Conservation (phyloP, 2,888 invertebrate species). For the Trissolcus japonicus region DNA sequence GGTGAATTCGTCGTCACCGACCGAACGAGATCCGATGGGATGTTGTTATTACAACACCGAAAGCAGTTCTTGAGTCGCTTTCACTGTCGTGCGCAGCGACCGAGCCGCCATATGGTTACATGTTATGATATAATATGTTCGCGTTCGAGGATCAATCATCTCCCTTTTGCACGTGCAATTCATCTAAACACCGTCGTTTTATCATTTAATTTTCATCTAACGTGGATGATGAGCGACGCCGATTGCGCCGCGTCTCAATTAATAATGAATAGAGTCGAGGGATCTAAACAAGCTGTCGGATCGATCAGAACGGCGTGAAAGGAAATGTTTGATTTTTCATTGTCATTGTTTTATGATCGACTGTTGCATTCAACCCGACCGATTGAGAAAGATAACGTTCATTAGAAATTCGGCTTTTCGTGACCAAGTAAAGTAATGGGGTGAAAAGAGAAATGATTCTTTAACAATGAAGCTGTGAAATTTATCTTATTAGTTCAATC, state of each 20-base stretch:
- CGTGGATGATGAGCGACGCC: neutral
- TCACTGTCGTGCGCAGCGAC: conserved; percentile 63
- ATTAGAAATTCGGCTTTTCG: too few relatives aligned
- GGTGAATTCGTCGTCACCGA: conserved; percentile 20
- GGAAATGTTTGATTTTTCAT: conserved; percentile 5
- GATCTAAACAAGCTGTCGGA: neutral
- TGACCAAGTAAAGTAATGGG: too few relatives aligned
- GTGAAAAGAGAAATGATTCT: neutral
- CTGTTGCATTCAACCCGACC: neutral
- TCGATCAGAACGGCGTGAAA: neutral
- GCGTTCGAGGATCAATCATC: neutral
- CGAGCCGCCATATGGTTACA: conserved; percentile 67
- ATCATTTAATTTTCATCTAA: neutral
- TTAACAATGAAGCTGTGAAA: too few relatives aligned
- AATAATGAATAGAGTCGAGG: neutral
- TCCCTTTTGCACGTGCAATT: neutral
- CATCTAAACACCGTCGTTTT: neutral
- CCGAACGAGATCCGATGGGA: conserved; percentile 16
- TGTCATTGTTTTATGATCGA: neutral
- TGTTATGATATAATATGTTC: conserved; percentile 34
- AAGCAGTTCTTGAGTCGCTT: conserved; percentile 66
- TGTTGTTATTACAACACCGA: conserved; percentile 63
- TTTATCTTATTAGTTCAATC: neutral
- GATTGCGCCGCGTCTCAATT: neutral
- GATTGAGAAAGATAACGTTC: neutral